Base-by-base conservation (phyloP, 2,888 invertebrate genomes). In the Uropetala carovei region DNA sequence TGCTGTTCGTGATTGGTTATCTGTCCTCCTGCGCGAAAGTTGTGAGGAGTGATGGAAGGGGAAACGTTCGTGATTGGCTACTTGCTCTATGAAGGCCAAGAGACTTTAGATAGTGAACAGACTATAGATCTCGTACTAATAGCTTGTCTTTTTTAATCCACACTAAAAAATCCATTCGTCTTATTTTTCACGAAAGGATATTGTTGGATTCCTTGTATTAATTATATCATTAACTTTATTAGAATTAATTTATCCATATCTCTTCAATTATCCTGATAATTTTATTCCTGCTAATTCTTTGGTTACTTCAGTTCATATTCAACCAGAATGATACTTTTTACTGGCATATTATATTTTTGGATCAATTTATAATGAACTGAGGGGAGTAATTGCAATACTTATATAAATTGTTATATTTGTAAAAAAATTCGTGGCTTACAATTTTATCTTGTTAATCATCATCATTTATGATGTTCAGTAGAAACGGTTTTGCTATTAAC, bases 261-360 rank as follows among this genome's bases (percentile, higher is more conserved):
- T 97, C 0, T 96, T 96, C 94, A 93, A 97, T 94, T 94, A 97
- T 58, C 96, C 97, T 0, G 97, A 97, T 95, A 98, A 97, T 95
- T 98, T 97, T 95, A 96, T 96, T 30, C 96, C 96, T 0, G 97
- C 97, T 8, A 97, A 97, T 93, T 96, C 97, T 0, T 94, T 97
- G 95, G 96, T 96, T 22, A 97, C 97, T 0, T 97, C 97, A 0
- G 94, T 96, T 11, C 97, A 97, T 94, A 98, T 98, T 95, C 97
- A 98, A 96, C 97, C 97, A 85, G 98, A 98, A 96, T 98, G 97
- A 96, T 98, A 98, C 95, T 98, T 98, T 94, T 95, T 98, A 96
- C 98, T 97, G 96, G 97, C 97, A 18, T 98, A 98, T 95, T 97
- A 97, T 27, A 97, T 98, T 95, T 93, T 98, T 94, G 97, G 97